Percentiles rank a stretch among this genome's conserved stretches.
phyloP scores from a whole-genome alignment of 2,797 vertebrate genomes.

The Enteromius fasciolatus region DNA sequence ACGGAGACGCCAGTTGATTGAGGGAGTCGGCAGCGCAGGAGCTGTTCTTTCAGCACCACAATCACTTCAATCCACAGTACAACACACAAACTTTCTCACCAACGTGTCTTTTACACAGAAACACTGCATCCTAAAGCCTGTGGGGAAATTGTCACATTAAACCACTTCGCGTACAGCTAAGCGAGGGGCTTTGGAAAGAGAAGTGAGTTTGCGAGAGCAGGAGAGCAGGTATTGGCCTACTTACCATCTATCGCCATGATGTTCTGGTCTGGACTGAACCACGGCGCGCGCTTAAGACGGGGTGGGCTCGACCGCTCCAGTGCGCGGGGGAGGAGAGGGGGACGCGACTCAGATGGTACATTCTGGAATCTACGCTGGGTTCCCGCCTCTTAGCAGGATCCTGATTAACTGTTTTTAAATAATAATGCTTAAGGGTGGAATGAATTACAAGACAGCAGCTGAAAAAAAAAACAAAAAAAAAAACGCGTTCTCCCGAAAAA shows the following conservation, averaged over 20 bases:
- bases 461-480: background rate
- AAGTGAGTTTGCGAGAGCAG: slow-evolving; percentile 64
- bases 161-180: background rate
- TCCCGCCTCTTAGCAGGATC: background rate
- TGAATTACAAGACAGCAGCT: background rate
- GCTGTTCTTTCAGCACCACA: slow-evolving; percentile 75
- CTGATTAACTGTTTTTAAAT: background rate
- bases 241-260: slow-evolving; percentile 98
- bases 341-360: slow-evolving; percentile 60
- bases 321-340: slow-evolving; percentile 46
- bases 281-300: slow-evolving; percentile 68
- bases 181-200: slow-evolving; percentile 2
- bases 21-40: slow-evolving; percentile 45
- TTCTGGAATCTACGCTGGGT: slow-evolving; percentile 53
- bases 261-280: slow-evolving; percentile 84
- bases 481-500: background rate
- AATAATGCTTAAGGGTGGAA: background rate
- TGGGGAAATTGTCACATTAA: background rate
- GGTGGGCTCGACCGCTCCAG: slow-evolving; percentile 65
- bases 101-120: slow-evolving; percentile 8
- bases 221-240: slow-evolving; percentile 83
- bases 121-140: background rate
- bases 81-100: slow-evolving; percentile 53
- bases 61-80: slow-evolving; percentile 25
- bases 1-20: background rate